Evolutionary conservation across 2,113 vertebrate species (phyloP), one percentile per base, ranked within the genome.

Genomic region (Sorex fumeus): DNA sequence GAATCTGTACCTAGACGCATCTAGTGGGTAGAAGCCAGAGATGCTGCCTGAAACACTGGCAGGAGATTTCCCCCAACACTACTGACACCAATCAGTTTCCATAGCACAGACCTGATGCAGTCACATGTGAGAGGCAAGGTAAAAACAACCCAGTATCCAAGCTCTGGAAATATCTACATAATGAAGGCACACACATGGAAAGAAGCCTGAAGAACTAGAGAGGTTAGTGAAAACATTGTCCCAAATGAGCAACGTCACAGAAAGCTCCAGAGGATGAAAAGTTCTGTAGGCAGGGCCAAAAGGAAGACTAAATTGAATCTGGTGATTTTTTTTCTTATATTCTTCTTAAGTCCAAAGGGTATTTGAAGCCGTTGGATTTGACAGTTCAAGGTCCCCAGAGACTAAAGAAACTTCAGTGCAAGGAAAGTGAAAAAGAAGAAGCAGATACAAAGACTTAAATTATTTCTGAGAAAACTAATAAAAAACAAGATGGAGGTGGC

Each of bases 231-330:
- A 57, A 57, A 57, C 18, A 18, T 19, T 21, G 16, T 57, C 53
- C 18, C 53, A 57, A 57, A 19, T 57, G 53, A 19, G 53, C 53
- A 57, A 21, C 21, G 53, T 57, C 53, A 57, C 13, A 57, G 53
- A 57, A 57, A 57, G 53, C 53, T 15, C 0, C 0, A 2, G n/a
- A 47, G 28, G 8, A 40, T 27, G 4, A 74, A 27, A 3, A 1
- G 36, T 10, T 40, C 60, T 74, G 27, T 2, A 27, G 69, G 34
- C 11, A 10, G 76, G 5, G 30, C 1, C 43, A 45, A 69, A 75
- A 75, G 82, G 3, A 45, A 76, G 32, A 36, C 18, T 43, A 23
- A 69, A 23, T 11, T 74, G 75, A 40, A 53, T 82, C n/a, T 47
- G 70, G 47, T 47, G 25, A 76, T 77, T 76, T 75, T 45, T 32